These are phyloP conservation scores for Colletes latitarsis DNA, from an alignment of 1,140 invertebrate genomes.

Conservation along the genomic window DNA sequence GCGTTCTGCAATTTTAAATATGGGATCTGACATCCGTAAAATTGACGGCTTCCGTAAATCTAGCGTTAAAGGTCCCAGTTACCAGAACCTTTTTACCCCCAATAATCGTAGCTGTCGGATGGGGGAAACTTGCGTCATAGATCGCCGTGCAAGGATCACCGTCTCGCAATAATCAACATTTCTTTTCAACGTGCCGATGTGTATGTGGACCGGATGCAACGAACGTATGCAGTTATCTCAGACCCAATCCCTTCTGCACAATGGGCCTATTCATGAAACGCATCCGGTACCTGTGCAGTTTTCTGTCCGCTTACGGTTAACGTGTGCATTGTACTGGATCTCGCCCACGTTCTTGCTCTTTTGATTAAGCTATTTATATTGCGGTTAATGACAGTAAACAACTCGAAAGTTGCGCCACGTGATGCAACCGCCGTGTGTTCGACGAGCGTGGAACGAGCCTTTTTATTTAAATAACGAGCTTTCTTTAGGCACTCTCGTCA, in stretches of 20 bases:
- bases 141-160: neutral
- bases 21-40: too few relatives aligned
- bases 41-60: too few relatives aligned
- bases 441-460: too few relatives aligned
- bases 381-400: constrained; percentile 15
- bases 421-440: neutral
- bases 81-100: too few relatives aligned
- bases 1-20: too few relatives aligned
- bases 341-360: constrained; percentile 17
- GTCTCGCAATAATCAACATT: constrained; percentile 18
- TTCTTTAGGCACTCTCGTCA: too few relatives aligned
- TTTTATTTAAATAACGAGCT: too few relatives aligned
- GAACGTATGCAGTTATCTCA: constrained; percentile 43
- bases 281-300: constrained; percentile 52
- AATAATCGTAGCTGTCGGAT: neutral
- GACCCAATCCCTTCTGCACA: constrained; percentile 44
- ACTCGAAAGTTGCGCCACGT: too few relatives aligned
- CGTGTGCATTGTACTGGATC: constrained; percentile 19
- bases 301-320: constrained; percentile 43
- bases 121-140: neutral
- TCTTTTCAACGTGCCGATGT: neutral
- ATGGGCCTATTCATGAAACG: constrained; percentile 48
- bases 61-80: too few relatives aligned
- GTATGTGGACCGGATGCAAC: constrained; percentile 30
- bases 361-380: constrained; percentile 24